Evolutionary conservation across 2,797 vertebrate genomes (phyloP).

Genomic region (Coilia nasus): DNA sequence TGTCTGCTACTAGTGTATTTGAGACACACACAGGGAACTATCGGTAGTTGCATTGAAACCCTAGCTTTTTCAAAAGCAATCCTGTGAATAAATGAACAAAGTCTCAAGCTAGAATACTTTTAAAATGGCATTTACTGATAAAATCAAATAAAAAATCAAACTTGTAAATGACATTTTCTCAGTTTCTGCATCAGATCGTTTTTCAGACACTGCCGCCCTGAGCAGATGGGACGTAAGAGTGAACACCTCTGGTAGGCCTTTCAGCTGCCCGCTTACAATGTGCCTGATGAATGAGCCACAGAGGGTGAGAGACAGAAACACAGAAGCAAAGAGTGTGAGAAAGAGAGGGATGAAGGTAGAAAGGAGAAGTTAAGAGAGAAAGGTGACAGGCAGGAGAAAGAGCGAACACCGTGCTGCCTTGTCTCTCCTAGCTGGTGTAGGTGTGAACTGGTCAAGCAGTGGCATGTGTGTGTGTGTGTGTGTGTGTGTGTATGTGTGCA

Average conservation of each 20-base stretch:
- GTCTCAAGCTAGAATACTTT: too few relatives aligned
- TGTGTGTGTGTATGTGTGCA: not conserved
- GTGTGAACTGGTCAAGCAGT: not conserved
- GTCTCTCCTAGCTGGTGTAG: not conserved
- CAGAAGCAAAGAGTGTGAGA: slow-evolving; percentile 48
- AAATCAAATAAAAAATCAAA: too few relatives aligned
- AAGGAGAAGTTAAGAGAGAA: slow-evolving; percentile 30
- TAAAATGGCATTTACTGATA: too few relatives aligned
- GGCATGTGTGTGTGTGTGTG: not conserved
- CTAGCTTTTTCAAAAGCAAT: too few relatives aligned
- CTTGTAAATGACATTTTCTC: too few relatives aligned
- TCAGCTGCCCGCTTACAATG: not conserved
- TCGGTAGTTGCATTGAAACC: too few relatives aligned
- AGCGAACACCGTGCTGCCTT: not conserved
- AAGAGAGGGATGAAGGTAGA: slow-evolving; percentile 31
- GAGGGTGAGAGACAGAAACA: slow-evolving; percentile 21
- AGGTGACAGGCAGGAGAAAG: slow-evolving; percentile 38
- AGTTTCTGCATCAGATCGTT: too few relatives aligned
- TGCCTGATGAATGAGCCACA: not conserved
- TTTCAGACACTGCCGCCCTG: not conserved
- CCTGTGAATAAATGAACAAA: too few relatives aligned
- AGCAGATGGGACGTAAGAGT: not conserved
- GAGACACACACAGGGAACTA: too few relatives aligned
- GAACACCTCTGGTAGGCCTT: slow-evolving; percentile 4
- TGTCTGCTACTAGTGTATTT: too few relatives aligned